phyloP scores from a whole-genome alignment of 92 coral and sea anemone species.

The Phenganax marumi region DNA sequence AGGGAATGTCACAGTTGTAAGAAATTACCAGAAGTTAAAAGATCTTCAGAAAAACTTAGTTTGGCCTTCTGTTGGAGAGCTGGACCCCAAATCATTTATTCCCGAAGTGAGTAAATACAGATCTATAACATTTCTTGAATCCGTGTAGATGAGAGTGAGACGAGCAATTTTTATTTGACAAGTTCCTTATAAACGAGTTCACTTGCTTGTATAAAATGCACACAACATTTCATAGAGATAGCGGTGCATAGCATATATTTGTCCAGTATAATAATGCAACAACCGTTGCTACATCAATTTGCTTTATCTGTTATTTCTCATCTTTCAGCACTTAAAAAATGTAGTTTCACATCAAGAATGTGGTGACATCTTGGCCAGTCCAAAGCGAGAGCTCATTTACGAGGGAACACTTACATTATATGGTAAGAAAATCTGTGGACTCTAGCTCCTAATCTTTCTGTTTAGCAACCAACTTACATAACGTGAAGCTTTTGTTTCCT shows the following conservation, averaged over 20 bases:
- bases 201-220: not conserved
- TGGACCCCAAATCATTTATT: conserved; percentile 91
- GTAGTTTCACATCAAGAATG: conserved; percentile 86
- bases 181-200: too few species aligned
- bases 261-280: not conserved
- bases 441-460: not conserved
- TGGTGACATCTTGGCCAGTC: conserved; percentile 82
- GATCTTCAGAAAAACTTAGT: conserved; percentile 89
- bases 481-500: too few species aligned
- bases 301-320: not conserved
- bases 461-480: not conserved
- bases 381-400: conserved; percentile 83
- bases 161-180: too few species aligned
- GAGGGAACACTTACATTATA: conserved; percentile 75
- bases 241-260: not conserved
- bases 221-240: not conserved
- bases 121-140: too few species aligned
- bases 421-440: conserved; percentile 55
- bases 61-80: conserved; percentile 93
- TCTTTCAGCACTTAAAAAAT: conserved; percentile 69
- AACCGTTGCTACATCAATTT: too few species aligned
- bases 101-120: conserved; percentile 70
- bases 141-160: too few species aligned
- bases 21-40: conserved; percentile 82
- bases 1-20: conserved; percentile 83